Conservation (phyloP, 2,797 vertebrate species). For the Tragopan temminckii region DNA sequence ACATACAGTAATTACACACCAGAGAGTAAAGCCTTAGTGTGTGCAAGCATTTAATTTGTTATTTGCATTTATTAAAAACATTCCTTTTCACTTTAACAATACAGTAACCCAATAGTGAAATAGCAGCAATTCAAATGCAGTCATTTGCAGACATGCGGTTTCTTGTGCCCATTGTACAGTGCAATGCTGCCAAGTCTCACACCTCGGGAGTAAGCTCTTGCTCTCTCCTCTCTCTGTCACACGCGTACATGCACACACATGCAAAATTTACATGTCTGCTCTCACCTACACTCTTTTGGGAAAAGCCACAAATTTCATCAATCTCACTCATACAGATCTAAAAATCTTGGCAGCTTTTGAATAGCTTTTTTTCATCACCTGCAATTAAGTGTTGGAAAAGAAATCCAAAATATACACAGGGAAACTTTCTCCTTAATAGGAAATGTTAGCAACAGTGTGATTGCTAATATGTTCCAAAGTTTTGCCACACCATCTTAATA, state of each 20-base stretch:
- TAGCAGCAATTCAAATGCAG: conserved; percentile 58
- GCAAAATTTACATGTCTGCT: conserved; percentile 73
- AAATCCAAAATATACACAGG: conserved; percentile 76
- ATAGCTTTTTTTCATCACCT: conserved; percentile 80
- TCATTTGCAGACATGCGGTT: conserved; percentile 74
- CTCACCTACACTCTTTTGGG: conserved; percentile 73
- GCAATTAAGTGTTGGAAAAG: conserved; percentile 80
- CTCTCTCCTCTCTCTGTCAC: conserved; percentile 43
- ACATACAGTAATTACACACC: conserved; percentile 68
- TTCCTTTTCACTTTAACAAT: conserved; percentile 79
- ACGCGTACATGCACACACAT: not conserved
- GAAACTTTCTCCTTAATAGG: conserved; percentile 72
- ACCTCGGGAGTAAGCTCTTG: conserved; percentile 55
- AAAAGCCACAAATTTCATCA: conserved; percentile 73
- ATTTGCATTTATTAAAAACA: conserved; percentile 80
- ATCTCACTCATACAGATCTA: conserved; percentile 70
- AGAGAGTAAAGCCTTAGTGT: conserved; percentile 62
- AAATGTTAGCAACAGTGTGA: conserved; percentile 70
- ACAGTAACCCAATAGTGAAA: conserved; percentile 64
- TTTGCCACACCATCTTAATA: conserved; percentile 34
- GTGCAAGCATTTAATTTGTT: conserved; percentile 66
- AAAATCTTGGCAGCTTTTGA: conserved; percentile 78
- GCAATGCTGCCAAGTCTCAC: conserved; percentile 76
- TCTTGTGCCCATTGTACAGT: conserved; percentile 60
- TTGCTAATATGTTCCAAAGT: conserved; percentile 71